Conservation (phyloP, 2,888 invertebrate genomes). For the Pyralis farinalis region DNA sequence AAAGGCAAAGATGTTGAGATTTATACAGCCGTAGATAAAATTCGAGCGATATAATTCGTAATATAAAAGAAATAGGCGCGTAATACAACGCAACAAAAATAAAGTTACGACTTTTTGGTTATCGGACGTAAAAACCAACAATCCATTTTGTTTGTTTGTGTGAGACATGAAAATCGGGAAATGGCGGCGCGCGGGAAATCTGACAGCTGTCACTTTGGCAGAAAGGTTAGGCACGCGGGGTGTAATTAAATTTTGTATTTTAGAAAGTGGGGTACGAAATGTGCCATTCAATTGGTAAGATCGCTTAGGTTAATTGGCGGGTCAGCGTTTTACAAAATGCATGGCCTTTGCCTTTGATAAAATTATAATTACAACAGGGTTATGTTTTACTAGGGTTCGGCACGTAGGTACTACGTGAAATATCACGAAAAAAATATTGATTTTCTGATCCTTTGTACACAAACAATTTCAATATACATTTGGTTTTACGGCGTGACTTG, state of each 20-base stretch:
- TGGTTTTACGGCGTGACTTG: too few relatives aligned
- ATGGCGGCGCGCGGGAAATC: conserved; percentile 47
- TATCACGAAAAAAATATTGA: too few relatives aligned
- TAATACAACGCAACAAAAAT: conserved; percentile 18
- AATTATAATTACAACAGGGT: too few relatives aligned
- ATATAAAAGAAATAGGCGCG: conserved; percentile 22
- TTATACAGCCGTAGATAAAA: conserved; percentile 6
- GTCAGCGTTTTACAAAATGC: not conserved
- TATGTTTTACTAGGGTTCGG: too few relatives aligned
- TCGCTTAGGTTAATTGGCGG: conserved; percentile 8
- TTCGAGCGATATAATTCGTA: conserved; percentile 7
- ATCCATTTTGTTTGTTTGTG: conserved; percentile 28
- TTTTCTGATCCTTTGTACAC: too few relatives aligned
- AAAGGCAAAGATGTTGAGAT: conserved; percentile 10
- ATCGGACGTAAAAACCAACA: conserved; percentile 5
- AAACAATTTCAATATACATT: too few relatives aligned
- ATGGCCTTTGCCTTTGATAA: not conserved
- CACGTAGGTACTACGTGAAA: too few relatives aligned
- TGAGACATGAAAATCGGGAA: conserved; percentile 26
- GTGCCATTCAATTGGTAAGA: conserved; percentile 6
- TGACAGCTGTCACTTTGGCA: conserved; percentile 49
- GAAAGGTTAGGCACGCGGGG: conserved; percentile 14
- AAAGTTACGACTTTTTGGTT: conserved; percentile 21
- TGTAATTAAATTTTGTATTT: conserved; percentile 13
- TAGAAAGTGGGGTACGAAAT: conserved; percentile 7